These are phyloP conservation scores for Ursus arctos DNA, from an alignment of 2,113 vertebrate species.

Conservation along the genomic window DNA sequence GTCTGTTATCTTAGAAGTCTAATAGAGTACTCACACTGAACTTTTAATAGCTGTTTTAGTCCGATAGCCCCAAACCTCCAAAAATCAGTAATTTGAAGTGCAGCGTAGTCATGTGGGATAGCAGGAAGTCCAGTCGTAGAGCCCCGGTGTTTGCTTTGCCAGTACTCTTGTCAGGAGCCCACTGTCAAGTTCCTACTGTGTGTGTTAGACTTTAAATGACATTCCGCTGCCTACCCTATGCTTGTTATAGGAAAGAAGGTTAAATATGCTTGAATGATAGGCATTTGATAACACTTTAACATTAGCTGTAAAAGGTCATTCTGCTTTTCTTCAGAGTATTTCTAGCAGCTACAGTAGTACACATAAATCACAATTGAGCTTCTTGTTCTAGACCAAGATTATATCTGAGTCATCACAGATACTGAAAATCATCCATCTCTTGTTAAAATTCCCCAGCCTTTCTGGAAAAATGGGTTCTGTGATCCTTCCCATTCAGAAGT, in stretches of 20 bases:
- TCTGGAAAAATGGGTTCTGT: neutral
- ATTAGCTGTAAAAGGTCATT: constrained; percentile 34
- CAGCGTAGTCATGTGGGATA: neutral
- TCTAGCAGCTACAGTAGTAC: neutral
- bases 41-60: constrained; percentile 28
- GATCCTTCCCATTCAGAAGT: constrained; percentile 11
- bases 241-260: neutral
- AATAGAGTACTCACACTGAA: neutral
- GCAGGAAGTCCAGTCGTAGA: neutral
- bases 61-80: neutral
- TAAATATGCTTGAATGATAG: neutral
- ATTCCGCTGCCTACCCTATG: neutral
- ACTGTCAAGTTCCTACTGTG: neutral
- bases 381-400: constrained; percentile 6
- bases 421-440: neutral
- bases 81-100: constrained; percentile 2
- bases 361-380: constrained; percentile 3
- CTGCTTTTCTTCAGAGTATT: constrained; percentile 46
- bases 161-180: neutral
- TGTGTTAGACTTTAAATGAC: constrained; percentile 12
- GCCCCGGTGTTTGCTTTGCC: neutral
- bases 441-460: neutral
- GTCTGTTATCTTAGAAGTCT: constrained; percentile 12
- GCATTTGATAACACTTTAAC: neutral
- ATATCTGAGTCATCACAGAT: neutral